A percentile compares a stretch with the other conserved stretches of the same genome.
Evolutionary conservation across 2,888 invertebrate species (phyloP).

Genomic region (Eupithecia inturbata): DNA sequence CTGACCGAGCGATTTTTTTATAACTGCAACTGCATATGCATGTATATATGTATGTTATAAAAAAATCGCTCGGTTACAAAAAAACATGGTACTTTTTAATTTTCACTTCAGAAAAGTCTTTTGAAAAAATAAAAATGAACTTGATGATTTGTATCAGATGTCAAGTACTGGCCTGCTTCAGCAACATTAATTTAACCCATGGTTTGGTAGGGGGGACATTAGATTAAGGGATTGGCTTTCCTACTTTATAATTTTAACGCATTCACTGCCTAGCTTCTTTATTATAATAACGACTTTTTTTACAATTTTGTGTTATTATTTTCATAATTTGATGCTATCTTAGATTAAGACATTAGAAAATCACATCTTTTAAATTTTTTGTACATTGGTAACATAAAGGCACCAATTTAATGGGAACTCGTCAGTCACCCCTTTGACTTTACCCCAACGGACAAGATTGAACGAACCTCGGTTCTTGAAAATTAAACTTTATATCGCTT

Average conservation of each 20-base stretch:
- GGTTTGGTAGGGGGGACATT: background rate
- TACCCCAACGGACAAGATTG: background rate
- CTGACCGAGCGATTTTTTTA: slow-evolving; percentile 18
- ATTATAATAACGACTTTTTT: too few relatives aligned
- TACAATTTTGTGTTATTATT: background rate
- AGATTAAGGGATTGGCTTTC: background rate
- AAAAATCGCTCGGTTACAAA: too few relatives aligned
- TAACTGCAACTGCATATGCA: too few relatives aligned
- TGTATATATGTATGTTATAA: too few relatives aligned
- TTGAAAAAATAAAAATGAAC: background rate
- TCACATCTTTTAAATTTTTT: background rate
- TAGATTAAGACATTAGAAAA: background rate
- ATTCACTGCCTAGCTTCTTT: background rate
- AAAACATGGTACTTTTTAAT: background rate
- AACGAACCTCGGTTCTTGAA: background rate
- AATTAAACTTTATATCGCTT: background rate
- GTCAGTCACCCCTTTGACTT: background rate
- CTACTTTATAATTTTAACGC: background rate
- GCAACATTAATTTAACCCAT: background rate
- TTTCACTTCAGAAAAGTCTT: background rate
- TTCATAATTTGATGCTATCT: background rate
- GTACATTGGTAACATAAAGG: background rate
- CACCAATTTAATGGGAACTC: background rate
- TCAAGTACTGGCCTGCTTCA: background rate
- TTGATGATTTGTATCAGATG: background rate